Conservation (phyloP, 23 tunicate species). For the Ascidia mentula region DNA sequence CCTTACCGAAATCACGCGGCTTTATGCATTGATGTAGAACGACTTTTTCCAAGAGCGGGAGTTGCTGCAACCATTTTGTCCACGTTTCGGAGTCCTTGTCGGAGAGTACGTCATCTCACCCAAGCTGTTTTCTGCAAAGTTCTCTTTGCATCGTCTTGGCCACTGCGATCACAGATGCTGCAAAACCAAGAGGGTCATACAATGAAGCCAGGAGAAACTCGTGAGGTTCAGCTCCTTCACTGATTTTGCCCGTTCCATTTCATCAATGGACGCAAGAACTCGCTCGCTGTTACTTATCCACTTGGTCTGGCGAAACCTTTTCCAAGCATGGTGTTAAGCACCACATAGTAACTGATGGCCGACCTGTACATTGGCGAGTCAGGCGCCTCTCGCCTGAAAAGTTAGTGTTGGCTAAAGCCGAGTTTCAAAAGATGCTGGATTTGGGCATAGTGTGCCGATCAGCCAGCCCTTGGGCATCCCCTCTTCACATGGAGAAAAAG, state of each 20-base stretch:
- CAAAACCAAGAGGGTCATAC: conserved; percentile 21
- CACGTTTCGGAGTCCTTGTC: not conserved
- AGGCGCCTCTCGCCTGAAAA: no score
- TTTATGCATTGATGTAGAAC: not conserved
- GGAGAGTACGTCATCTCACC: conserved; percentile 17
- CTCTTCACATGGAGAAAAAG: no score
- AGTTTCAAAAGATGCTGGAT: no score
- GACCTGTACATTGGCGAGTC: no score
- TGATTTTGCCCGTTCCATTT: not conserved
- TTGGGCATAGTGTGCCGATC: no score
- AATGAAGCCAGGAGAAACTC: not conserved
- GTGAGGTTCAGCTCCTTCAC: not conserved
- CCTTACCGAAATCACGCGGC: not conserved
- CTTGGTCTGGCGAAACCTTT: no score
- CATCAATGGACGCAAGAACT: no score
- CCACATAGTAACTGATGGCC: no score
- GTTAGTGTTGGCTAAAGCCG: no score
- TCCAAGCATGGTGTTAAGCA: no score
- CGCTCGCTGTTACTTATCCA: conserved; percentile 4
- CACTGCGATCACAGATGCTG: conserved; percentile 6
- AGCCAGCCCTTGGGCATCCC: no score
- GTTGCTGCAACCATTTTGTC: conserved; percentile 2
- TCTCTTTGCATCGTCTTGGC: conserved; percentile 4
- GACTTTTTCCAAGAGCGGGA: not conserved
- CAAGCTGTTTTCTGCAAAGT: not conserved